phyloP scores from a whole-genome alignment of 1,140 invertebrate genomes.

The Idris sp. region DNA sequence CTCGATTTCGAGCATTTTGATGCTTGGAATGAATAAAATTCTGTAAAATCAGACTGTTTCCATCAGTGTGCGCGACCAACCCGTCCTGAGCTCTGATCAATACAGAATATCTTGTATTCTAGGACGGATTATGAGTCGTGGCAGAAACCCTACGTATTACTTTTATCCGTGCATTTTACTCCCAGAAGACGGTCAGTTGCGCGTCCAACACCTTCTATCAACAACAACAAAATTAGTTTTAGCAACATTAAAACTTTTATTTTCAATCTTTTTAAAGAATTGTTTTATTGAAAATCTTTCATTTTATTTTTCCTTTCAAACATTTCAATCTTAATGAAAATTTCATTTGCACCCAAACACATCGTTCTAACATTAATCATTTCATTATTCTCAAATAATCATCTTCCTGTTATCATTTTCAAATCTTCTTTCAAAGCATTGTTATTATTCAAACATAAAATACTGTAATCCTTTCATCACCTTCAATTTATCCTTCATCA shows the following conservation, averaged over 20 bases:
- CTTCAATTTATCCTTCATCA: no score
- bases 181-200: constrained; percentile 18
- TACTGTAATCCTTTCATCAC: no score
- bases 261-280: not conserved
- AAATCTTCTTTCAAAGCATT: no score
- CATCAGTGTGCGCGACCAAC: constrained; percentile 22
- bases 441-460: no score
- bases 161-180: constrained; percentile 41
- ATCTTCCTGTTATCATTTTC: no score
- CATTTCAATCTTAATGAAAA: no score
- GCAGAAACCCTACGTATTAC: constrained; percentile 68
- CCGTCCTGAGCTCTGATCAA: constrained; percentile 44
- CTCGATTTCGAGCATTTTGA: constrained; percentile 19
- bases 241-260: constrained; percentile 2
- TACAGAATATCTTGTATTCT: constrained; percentile 63
- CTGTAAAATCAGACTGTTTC: constrained; percentile 45
- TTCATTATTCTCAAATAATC: no score
- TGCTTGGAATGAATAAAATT: constrained; percentile 35
- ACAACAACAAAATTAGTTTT: no score
- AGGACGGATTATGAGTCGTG: constrained; percentile 65
- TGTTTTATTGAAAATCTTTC: no score
- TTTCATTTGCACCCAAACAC: no score
- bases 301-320: no score
- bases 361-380: no score
- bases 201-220: constrained; percentile 10